Percentiles rank a stretch among this genome's conserved stretches.
phyloP scores from a whole-genome alignment of 1,140 invertebrate genomes.

The Pseudachorutes palmiensis region DNA sequence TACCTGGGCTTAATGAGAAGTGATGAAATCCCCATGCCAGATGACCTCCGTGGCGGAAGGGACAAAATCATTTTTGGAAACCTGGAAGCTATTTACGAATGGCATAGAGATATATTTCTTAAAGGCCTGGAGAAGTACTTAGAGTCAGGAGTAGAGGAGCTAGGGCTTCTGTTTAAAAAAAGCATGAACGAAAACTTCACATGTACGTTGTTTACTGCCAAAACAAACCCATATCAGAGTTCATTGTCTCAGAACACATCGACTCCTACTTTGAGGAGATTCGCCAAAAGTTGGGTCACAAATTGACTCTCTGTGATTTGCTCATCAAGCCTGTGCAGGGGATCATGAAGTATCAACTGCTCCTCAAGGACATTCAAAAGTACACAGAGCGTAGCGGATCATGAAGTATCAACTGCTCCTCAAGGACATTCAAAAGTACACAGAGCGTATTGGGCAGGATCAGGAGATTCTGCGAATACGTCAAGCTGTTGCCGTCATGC shows the following conservation, averaged over 20 bases:
- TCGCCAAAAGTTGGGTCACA: slow-evolving; percentile 84
- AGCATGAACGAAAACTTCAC: slow-evolving; percentile 80
- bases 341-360: slow-evolving; percentile 94
- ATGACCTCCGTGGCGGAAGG: slow-evolving; percentile 82
- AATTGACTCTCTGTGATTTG: slow-evolving; percentile 86
- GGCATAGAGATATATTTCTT: slow-evolving; percentile 91
- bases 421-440: slow-evolving; percentile 70
- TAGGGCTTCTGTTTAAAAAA: slow-evolving; percentile 74
- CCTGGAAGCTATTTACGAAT: slow-evolving; percentile 95
- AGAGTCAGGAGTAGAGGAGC: slow-evolving; percentile 65
- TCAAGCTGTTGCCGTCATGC: slow-evolving; percentile 73
- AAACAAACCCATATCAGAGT: slow-evolving; percentile 97
- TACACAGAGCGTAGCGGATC: slow-evolving; percentile 76
- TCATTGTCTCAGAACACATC: slow-evolving; percentile 89
- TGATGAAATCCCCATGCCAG: slow-evolving; percentile 71
- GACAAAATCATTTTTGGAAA: slow-evolving; percentile 98
- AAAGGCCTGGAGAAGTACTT: slow-evolving; percentile 79
- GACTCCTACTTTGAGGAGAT: slow-evolving; percentile 93
- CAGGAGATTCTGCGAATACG: slow-evolving; percentile 62
- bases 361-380: slow-evolving; percentile 75
- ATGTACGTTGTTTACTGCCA: slow-evolving; percentile 97
- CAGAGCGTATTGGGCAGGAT: slow-evolving; percentile 59
- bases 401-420: slow-evolving; percentile 95
- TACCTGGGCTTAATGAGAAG: slow-evolving; percentile 63
- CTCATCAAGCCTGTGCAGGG: slow-evolving; percentile 95